Conservation (phyloP, 2,113 vertebrate species). For the Istiophorus platypterus region DNA sequence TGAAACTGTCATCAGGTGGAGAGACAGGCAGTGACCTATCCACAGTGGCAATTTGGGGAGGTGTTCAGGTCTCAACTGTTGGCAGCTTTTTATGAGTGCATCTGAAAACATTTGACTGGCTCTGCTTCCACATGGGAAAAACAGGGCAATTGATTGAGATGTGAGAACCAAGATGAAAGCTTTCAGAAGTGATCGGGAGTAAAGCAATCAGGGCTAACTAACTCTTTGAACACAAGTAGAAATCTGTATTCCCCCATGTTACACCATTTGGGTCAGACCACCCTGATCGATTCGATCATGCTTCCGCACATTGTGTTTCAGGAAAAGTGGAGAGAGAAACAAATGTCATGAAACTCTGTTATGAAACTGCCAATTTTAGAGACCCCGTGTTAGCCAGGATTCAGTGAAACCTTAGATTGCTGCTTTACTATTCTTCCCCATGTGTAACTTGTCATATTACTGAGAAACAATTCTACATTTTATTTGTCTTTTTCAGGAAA, state of each 20-base stretch:
- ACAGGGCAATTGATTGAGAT: slow-evolving; percentile 47
- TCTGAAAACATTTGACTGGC: not conserved
- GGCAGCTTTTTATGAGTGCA: not conserved
- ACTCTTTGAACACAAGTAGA: slow-evolving; percentile 47
- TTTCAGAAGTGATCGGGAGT: slow-evolving; percentile 40
- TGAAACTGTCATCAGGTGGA: not conserved
- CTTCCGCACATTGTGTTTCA: slow-evolving; percentile 19
- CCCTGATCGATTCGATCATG: slow-evolving; percentile 27
- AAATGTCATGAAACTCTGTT: slow-evolving; percentile 39
- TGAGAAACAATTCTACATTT: not conserved
- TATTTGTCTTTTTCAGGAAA: not conserved
- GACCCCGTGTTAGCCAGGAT: slow-evolving; percentile 1
- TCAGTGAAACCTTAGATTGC: slow-evolving; percentile 10
- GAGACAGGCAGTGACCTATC: not conserved
- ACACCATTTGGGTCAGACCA: slow-evolving; percentile 25
- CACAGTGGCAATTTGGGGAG: not conserved
- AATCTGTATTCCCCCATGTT: slow-evolving; percentile 42
- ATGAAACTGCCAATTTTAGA: slow-evolving; percentile 7
- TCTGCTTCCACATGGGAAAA: slow-evolving; percentile 9
- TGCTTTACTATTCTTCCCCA: not conserved
- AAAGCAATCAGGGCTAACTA: slow-evolving; percentile 59
- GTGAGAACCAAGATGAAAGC: slow-evolving; percentile 18
- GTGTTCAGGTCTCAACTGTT: slow-evolving; percentile 5
- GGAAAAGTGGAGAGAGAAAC: slow-evolving; percentile 8
- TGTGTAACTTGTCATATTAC: not conserved